Evolutionary conservation across 2,113 vertebrate species (phyloP).

Genomic region (Poeciliopsis prolifica): DNA sequence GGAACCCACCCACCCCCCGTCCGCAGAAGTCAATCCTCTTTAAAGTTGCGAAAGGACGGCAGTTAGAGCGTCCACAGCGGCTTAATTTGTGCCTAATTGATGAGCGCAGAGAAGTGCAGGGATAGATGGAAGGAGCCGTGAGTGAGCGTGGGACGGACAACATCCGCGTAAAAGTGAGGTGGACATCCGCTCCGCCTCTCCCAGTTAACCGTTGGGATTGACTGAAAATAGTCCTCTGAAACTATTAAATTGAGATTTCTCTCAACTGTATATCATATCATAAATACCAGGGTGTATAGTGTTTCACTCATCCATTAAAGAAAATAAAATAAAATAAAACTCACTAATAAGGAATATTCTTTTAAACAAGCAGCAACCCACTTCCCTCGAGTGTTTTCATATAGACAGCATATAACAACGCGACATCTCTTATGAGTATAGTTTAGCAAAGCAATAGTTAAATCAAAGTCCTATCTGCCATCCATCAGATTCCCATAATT

Average conservation of each 20-base stretch:
- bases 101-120: conserved; percentile 36
- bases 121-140: conserved; percentile 54
- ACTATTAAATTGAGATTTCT: conserved; percentile 8
- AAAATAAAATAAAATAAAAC: background rate
- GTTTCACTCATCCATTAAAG: background rate
- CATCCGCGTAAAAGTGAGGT: conserved; percentile 64
- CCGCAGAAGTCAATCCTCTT: conserved; percentile 7
- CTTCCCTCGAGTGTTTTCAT: background rate
- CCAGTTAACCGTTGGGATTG: conserved; percentile 59
- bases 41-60: background rate
- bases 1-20: background rate
- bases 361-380: background rate
- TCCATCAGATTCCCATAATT: conserved; percentile 62
- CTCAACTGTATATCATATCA: background rate
- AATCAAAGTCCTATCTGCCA: conserved; percentile 38
- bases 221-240: conserved; percentile 59
- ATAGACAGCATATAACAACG: background rate
- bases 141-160: conserved; percentile 61
- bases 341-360: background rate
- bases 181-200: conserved; percentile 74
- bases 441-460: background rate
- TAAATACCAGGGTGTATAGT: background rate
- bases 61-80: conserved; percentile 12
- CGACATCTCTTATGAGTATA: no score
- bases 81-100: conserved; percentile 64